phyloP scores from a whole-genome alignment of 1,140 invertebrate species.

The silkworm (Bombyx mori) region ASM3026992v2 NC_085117.1:13630501-13631000 shows the following conservation, averaged over 20 bases:
- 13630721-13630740: constrained; percentile 75
- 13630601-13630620: constrained; percentile 16
- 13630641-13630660: constrained; percentile 27
- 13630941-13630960: constrained; percentile 75
- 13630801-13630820: constrained; percentile 71
- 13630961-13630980: constrained; percentile 74
- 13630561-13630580: background rate
- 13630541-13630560: constrained; percentile 27
- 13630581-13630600: background rate
- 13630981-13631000: constrained; percentile 70
- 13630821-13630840: constrained; percentile 72
- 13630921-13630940: constrained; percentile 73
- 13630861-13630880: constrained; percentile 74
- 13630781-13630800: constrained; percentile 70
- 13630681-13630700: constrained; percentile 33
- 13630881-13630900: constrained; percentile 71
- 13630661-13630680: constrained; percentile 39
- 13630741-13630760: constrained; percentile 73
- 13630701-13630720: constrained; percentile 54
- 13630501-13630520: background rate
- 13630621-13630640: constrained; percentile 27
- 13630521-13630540: constrained; percentile 35
- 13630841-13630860: constrained; percentile 73
- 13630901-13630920: constrained; percentile 71
- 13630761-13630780: constrained; percentile 69